These are phyloP conservation scores for Smutsia gigantea DNA, from an alignment of 2,797 vertebrate genomes.

Conservation along the genomic window DNA sequence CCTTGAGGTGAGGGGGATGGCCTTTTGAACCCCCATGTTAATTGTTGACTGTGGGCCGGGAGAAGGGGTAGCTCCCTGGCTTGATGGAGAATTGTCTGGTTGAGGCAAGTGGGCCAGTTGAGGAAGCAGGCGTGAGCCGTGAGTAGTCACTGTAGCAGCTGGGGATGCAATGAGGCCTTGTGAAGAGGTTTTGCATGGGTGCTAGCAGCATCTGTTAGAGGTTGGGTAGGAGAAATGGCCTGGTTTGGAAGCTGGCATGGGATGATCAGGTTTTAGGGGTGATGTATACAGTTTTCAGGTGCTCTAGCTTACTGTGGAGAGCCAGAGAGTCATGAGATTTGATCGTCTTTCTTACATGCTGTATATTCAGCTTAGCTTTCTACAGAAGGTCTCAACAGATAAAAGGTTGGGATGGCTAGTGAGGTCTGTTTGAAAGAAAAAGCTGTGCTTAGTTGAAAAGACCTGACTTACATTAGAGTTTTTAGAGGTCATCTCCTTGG, in stretches of 20 bases:
- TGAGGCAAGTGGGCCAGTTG: neutral
- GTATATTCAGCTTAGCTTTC: neutral
- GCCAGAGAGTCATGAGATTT: neutral
- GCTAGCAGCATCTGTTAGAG: neutral
- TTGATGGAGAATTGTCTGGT: neutral
- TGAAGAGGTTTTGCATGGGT: neutral
- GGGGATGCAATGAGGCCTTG: neutral
- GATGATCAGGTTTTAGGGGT: neutral
- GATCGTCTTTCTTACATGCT: neutral
- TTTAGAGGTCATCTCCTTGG: neutral
- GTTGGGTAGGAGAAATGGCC: neutral
- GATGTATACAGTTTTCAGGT: neutral
- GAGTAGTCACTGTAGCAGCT: neutral
- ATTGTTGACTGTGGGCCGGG: neutral
- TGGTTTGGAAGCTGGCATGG: neutral
- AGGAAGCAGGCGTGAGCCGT: neutral
- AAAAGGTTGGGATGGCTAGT: neutral
- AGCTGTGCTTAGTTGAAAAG: neutral
- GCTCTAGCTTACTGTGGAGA: neutral
- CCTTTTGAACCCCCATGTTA: neutral
- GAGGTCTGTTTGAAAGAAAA: neutral
- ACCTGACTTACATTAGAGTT: neutral
- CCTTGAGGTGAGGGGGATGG: neutral
- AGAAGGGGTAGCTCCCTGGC: neutral
- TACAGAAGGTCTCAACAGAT: neutral